A percentile compares a stretch with the other conserved stretches of the same genome.
phyloP scores from a whole-genome alignment of 2,797 vertebrate genomes.

The Lithobates sylvaticus region DNA sequence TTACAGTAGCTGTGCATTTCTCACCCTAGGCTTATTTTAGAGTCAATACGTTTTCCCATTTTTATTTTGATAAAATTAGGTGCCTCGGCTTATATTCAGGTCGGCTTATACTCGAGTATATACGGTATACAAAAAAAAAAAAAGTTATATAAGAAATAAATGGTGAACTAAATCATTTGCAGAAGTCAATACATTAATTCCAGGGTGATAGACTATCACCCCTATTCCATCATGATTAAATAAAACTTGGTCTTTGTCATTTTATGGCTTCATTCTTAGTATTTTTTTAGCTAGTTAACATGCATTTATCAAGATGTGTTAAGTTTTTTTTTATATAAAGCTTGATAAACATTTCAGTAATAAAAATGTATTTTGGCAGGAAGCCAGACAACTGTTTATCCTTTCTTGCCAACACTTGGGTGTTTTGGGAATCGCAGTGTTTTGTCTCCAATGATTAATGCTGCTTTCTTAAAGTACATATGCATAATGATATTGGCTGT shows the following conservation, averaged over 20 bases:
- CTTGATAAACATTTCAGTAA: conserved; percentile 29
- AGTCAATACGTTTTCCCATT: no score
- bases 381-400: conserved; percentile 35
- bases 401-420: conserved; percentile 39
- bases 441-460: conserved; percentile 42
- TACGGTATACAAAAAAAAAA: no score
- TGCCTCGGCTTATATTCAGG: no score
- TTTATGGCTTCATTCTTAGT: not conserved
- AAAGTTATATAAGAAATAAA: no score
- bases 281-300: conserved; percentile 7
- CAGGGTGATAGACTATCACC: no score
- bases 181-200: no score
- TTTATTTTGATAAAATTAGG: no score
- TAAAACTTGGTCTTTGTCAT: not conserved
- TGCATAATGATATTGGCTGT: conserved; percentile 37
- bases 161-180: no score
- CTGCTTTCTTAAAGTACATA: conserved; percentile 32
- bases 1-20: no score
- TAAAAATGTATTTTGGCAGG: conserved; percentile 34
- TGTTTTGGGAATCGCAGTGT: conserved; percentile 10
- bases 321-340: not conserved
- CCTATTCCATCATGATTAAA: no score
- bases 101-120: no score
- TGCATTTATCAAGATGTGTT: not conserved
- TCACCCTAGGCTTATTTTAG: no score